Percentiles rank a stretch among this genome's conserved stretches.
Conservation (phyloP, 2,113 vertebrate species). For the Delphinapterus leucas region DNA sequence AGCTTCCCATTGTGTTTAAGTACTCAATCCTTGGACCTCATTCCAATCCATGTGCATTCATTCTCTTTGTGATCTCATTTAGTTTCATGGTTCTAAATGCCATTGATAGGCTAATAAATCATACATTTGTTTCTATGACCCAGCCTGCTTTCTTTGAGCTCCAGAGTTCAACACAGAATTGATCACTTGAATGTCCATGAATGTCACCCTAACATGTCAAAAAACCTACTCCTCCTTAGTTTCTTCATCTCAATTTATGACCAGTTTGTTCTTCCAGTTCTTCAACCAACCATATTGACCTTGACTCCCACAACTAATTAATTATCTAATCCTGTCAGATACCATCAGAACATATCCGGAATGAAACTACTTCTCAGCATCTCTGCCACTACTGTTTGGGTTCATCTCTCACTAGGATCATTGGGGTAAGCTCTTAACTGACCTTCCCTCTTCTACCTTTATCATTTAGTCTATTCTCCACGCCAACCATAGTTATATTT, state of each 20-base stretch:
- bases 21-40: accelerated
- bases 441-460: no score
- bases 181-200: accelerated
- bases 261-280: no score
- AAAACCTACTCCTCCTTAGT: neutral
- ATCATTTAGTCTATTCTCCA: neutral
- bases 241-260: accelerated
- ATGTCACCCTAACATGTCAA: neutral
- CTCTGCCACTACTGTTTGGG: accelerated
- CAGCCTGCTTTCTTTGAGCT: neutral
- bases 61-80: no score
- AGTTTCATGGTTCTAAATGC: accelerated
- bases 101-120: no score
- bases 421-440: accelerated
- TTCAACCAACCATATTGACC: neutral
- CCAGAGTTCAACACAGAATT: neutral
- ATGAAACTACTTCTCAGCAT: neutral
- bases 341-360: accelerated
- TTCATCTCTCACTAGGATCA: no score
- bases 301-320: neutral
- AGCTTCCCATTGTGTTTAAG: neutral
- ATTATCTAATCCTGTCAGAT: accelerated
- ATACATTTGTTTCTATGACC: neutral
- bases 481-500: neutral
- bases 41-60: neutral